A percentile compares a stretch with the other conserved stretches of the same genome.
phyloP scores from a whole-genome alignment of 1,140 invertebrate genomes.

The Caerostris extrusa region DNA sequence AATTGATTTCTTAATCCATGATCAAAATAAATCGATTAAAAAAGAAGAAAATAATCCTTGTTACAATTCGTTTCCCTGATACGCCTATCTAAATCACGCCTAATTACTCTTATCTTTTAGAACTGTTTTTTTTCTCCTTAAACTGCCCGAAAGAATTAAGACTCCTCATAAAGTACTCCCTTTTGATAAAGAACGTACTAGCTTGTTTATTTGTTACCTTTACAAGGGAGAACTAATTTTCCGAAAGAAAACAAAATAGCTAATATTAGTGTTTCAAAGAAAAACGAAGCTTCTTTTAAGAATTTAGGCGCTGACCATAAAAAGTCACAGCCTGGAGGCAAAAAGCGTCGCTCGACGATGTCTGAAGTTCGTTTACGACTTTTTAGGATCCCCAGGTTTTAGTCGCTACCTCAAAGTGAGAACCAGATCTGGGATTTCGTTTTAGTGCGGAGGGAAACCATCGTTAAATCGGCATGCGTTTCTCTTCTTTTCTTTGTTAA shows the following conservation, averaged over 20 bases:
- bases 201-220: not conserved
- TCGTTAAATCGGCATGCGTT: not conserved
- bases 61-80: not conserved
- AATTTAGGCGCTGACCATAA: not conserved
- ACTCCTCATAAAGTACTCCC: not conserved
- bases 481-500: not conserved
- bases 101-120: not conserved
- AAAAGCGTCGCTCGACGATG: not conserved
- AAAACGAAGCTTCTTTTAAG: not conserved
- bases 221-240: not conserved
- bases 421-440: not conserved
- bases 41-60: not conserved
- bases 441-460: not conserved
- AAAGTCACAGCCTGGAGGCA: not conserved
- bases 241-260: not conserved
- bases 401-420: not conserved
- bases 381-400: not conserved
- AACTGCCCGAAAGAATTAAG: not conserved
- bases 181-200: not conserved
- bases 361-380: constrained; percentile 1
- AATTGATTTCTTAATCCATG: not conserved
- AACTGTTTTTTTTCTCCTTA: not conserved
- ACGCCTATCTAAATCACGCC: not conserved
- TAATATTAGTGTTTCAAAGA: not conserved
- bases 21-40: not conserved